These are phyloP conservation scores for Acronicta leporina DNA, from an alignment of 2,888 invertebrate genomes.

Conservation along the genomic window DNA sequence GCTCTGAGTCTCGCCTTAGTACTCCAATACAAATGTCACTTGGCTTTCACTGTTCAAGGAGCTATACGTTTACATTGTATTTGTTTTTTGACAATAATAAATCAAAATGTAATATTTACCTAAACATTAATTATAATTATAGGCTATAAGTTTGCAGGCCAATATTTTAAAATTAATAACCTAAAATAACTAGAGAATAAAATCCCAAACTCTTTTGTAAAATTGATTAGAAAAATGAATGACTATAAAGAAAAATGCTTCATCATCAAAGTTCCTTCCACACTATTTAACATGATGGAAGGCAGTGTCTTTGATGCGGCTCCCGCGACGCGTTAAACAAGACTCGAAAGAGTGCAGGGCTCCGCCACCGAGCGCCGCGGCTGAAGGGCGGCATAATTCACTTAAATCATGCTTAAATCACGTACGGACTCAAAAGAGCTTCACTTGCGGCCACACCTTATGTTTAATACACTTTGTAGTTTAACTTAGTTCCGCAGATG, in stretches of 20 bases:
- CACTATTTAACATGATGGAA: slow-evolving; percentile 64
- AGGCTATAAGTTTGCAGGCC: no score
- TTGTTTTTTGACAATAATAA: no score
- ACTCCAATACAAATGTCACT: no score
- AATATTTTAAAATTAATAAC: neutral
- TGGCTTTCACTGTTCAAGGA: no score
- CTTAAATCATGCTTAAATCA: slow-evolving; percentile 82
- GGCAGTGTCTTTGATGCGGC: slow-evolving; percentile 76
- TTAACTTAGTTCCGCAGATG: slow-evolving; percentile 9
- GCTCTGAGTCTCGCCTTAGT: no score
- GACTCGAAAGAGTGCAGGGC: slow-evolving; percentile 69
- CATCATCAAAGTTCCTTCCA: slow-evolving; percentile 63
- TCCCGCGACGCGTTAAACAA: slow-evolving; percentile 83
- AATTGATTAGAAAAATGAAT: slow-evolving; percentile 4
- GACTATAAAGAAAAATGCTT: slow-evolving; percentile 24
- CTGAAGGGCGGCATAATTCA: slow-evolving; percentile 80
- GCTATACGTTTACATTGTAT: no score
- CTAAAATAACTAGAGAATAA: neutral
- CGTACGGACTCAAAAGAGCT: slow-evolving; percentile 71
- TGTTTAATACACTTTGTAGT: slow-evolving; percentile 56
- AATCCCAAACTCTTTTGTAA: neutral
- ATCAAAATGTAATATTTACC: no score
- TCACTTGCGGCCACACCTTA: slow-evolving; percentile 61
- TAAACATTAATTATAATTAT: no score
- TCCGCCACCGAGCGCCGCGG: slow-evolving; percentile 29